phyloP scores from a whole-genome alignment of 1,140 invertebrate species.

The Drosophila suzukii region DNA sequence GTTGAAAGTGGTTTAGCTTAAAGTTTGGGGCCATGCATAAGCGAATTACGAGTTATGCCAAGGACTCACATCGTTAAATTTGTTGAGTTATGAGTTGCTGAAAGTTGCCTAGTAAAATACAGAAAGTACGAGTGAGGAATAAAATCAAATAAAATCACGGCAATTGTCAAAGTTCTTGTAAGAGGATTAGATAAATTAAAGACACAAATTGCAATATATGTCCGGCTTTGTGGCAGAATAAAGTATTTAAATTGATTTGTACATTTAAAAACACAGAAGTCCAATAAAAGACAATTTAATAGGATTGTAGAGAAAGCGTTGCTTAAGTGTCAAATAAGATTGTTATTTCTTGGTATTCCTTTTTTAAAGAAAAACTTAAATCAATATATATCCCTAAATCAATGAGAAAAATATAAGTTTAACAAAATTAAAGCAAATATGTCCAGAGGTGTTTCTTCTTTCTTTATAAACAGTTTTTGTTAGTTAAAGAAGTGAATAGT shows the following conservation, averaged over 20 bases:
- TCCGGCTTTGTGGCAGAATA: slow-evolving; percentile 6
- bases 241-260: slow-evolving; percentile 25
- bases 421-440: too few relatives aligned
- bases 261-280: not conserved
- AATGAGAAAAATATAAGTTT: too few relatives aligned
- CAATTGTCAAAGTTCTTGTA: not conserved
- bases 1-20: slow-evolving; percentile 43
- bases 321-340: not conserved
- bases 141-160: slow-evolving; percentile 1
- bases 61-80: slow-evolving; percentile 16
- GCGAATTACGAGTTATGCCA: slow-evolving; percentile 23
- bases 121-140: not conserved
- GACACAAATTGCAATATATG: not conserved
- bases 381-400: too few relatives aligned
- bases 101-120: slow-evolving; percentile 9
- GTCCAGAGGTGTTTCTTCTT: too few relatives aligned
- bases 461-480: not conserved
- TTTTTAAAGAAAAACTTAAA: too few relatives aligned
- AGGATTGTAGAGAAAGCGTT: not conserved
- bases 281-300: slow-evolving; percentile 7
- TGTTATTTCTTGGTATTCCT: too few relatives aligned
- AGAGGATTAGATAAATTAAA: not conserved
- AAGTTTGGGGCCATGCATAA: slow-evolving; percentile 28
- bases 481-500: not conserved
- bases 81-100: slow-evolving; percentile 9